A percentile compares a stretch with the other conserved stretches of the same genome.
These are phyloP conservation scores for Uria aalge DNA, from an alignment of 2,113 vertebrate species.

Conservation along the genomic window DNA sequence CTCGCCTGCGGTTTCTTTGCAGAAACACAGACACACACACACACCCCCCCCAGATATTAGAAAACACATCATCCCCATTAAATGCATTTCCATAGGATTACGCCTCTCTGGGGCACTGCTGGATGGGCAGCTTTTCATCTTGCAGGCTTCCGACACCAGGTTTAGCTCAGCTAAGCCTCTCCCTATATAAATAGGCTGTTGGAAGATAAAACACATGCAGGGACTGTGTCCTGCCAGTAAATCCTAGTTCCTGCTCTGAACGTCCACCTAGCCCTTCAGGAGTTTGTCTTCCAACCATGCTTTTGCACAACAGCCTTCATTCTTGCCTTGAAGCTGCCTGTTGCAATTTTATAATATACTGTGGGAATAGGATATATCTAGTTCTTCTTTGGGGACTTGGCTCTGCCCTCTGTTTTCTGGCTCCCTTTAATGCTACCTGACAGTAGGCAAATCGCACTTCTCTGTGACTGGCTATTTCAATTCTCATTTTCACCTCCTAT, in stretches of 20 bases:
- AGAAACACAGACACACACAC: neutral
- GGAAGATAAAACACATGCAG: neutral
- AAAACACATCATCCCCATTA: neutral
- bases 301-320: neutral
- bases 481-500: neutral
- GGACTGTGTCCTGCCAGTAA: neutral
- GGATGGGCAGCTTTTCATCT: neutral
- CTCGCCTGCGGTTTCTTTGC: neutral
- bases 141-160: neutral
- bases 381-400: neutral
- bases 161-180: neutral
- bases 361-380: neutral
- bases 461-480: neutral
- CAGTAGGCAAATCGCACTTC: neutral
- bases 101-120: neutral
- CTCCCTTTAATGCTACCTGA: neutral
- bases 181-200: neutral
- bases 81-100: neutral
- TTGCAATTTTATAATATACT: neutral
- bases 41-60: fast-evolving
- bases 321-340: neutral
- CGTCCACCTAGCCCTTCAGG: neutral
- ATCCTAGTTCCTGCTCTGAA: neutral
- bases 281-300: neutral
- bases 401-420: neutral